phyloP scores from a whole-genome alignment of 1,140 invertebrate genomes.

The Formica exsecta region DNA sequence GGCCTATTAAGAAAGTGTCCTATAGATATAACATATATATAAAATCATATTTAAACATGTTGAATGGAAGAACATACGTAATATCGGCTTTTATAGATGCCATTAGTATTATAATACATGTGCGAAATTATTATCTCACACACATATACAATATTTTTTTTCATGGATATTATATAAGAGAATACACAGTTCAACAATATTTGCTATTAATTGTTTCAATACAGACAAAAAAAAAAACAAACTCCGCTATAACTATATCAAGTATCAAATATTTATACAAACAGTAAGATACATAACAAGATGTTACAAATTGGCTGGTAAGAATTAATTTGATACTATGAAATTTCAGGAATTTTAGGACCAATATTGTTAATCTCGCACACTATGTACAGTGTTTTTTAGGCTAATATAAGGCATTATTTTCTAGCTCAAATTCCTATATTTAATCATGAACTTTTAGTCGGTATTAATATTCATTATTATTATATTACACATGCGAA shows the following conservation, averaged over 20 bases:
- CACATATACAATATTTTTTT: constrained; percentile 31
- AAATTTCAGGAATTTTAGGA: constrained; percentile 59
- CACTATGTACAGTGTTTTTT: constrained; percentile 65
- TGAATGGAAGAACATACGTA: constrained; percentile 49
- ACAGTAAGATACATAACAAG: not conserved
- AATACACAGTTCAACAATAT: constrained; percentile 20
- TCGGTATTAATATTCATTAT: constrained; percentile 52
- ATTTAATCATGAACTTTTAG: constrained; percentile 56
- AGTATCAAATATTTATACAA: not conserved
- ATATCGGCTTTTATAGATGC: constrained; percentile 63
- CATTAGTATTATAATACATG: constrained; percentile 55
- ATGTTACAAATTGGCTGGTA: constrained; percentile 37
- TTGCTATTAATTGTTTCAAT: constrained; percentile 7
- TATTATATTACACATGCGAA: constrained; percentile 43
- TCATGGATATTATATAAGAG: not conserved
- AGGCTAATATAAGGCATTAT: constrained; percentile 51
- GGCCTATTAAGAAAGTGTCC: constrained; percentile 70
- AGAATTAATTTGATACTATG: constrained; percentile 42
- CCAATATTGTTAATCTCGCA: constrained; percentile 62
- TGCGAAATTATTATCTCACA: constrained; percentile 35
- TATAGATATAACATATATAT: constrained; percentile 69
- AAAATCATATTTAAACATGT: constrained; percentile 43
- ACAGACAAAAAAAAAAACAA: not conserved
- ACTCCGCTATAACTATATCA: not conserved
- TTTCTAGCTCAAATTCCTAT: constrained; percentile 50